A percentile compares a stretch with the other conserved stretches of the same genome.
phyloP scores from a whole-genome alignment of 2,888 invertebrate genomes.

The Eristalinus sepulchralis region DNA sequence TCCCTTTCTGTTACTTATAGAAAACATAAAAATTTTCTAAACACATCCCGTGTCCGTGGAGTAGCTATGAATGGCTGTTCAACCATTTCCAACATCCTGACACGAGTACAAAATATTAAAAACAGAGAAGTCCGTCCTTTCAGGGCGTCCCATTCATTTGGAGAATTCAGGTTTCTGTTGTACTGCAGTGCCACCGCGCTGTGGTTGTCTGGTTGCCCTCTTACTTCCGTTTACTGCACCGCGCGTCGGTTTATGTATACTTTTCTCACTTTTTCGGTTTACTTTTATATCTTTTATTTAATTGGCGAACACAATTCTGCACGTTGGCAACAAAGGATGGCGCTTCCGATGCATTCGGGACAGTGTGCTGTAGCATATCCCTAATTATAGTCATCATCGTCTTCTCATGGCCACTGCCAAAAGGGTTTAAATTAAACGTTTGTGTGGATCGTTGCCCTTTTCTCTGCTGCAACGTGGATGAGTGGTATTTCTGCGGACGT shows the following conservation, averaged over 20 bases:
- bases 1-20: conserved; percentile 28
- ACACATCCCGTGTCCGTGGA: conserved; percentile 31
- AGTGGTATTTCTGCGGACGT: conserved; percentile 40
- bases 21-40: conserved; percentile 39
- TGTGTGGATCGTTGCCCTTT: conserved; percentile 39
- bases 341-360: conserved; percentile 29
- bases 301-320: conserved; percentile 46
- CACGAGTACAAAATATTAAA: conserved; percentile 32
- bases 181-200: conserved; percentile 24
- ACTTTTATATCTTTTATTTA: conserved; percentile 35
- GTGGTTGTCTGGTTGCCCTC: conserved; percentile 40
- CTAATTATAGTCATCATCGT: conserved; percentile 56
- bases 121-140: conserved; percentile 26
- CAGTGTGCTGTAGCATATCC: conserved; percentile 41
- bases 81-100: not conserved
- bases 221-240: conserved; percentile 45
- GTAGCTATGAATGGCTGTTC: conserved; percentile 27
- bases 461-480: conserved; percentile 29
- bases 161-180: conserved; percentile 45
- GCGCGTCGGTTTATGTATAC: conserved; percentile 27
- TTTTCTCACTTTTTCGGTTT: conserved; percentile 23
- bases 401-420: conserved; percentile 49
- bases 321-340: conserved; percentile 46
- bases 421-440: conserved; percentile 63
- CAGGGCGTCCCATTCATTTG: conserved; percentile 50